Conservation (phyloP, 2,888 invertebrate genomes). For the Punctoribates punctum region DNA sequence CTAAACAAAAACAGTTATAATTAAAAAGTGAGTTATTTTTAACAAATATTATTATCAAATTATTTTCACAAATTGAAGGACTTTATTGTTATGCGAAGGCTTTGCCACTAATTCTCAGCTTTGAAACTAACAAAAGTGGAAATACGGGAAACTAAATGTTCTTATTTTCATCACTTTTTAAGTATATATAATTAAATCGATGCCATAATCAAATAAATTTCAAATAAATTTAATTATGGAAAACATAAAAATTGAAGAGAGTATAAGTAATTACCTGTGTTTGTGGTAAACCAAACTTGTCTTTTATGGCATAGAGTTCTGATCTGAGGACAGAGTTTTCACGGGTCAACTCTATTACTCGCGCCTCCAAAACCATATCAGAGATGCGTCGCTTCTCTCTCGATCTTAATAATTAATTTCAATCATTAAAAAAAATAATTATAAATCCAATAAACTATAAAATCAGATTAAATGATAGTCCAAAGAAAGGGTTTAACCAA, state of each 20-base stretch:
- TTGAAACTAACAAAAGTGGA: not conserved
- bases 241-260: not conserved
- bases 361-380: conserved; percentile 91
- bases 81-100: conserved; percentile 6
- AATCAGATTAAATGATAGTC: too few relatives aligned
- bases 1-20: not conserved
- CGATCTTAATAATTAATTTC: conserved; percentile 57
- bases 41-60: not conserved
- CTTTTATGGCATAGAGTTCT: conserved; percentile 85
- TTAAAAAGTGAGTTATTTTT: conserved; percentile 12
- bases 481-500: too few relatives aligned
- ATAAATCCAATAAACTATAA: not conserved
- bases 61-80: not conserved
- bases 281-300: conserved; percentile 85
- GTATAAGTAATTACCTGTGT: conserved; percentile 35
- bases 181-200: not conserved
- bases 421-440: not conserved
- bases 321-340: conserved; percentile 92
- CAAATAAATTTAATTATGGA: not conserved
- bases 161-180: not conserved
- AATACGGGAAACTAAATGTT: conserved; percentile 9
- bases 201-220: too few relatives aligned
- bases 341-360: conserved; percentile 87
- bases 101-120: not conserved
- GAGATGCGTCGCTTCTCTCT: conserved; percentile 94